Evolutionary conservation across 2,113 vertebrate species (phyloP).

Genomic region (Apus apus): DNA sequence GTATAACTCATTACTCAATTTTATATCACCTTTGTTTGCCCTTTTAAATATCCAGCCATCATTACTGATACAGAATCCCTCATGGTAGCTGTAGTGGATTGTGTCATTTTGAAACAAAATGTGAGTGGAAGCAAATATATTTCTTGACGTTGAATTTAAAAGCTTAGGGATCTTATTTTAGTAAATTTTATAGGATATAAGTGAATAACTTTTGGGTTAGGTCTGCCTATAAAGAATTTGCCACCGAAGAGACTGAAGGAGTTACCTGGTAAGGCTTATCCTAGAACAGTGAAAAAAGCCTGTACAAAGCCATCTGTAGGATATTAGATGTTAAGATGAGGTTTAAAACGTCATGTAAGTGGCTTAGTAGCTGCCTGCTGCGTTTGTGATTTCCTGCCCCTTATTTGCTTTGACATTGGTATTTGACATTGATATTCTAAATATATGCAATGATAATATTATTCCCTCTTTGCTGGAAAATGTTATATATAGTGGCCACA

Average conservation of each 20-base stretch:
- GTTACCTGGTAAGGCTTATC: background rate
- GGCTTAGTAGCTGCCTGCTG: background rate
- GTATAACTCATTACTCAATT: background rate
- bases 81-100: background rate
- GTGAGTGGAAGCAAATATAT: background rate
- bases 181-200: background rate
- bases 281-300: background rate
- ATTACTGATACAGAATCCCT: background rate
- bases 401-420: background rate
- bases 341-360: background rate
- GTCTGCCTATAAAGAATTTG: background rate
- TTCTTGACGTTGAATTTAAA: background rate
- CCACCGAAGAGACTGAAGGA: background rate
- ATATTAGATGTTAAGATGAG: background rate
- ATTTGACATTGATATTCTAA: background rate
- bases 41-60: background rate
- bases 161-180: background rate
- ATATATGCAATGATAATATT: background rate
- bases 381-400: background rate
- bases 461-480: background rate
- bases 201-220: background rate
- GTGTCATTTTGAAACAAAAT: background rate
- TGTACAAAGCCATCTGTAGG: background rate
- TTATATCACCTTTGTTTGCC: background rate
- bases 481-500: background rate